A percentile compares a stretch with the other conserved stretches of the same genome.
Evolutionary conservation across 2,888 invertebrate genomes (phyloP).

Genomic region (Campoplex nolae): DNA sequence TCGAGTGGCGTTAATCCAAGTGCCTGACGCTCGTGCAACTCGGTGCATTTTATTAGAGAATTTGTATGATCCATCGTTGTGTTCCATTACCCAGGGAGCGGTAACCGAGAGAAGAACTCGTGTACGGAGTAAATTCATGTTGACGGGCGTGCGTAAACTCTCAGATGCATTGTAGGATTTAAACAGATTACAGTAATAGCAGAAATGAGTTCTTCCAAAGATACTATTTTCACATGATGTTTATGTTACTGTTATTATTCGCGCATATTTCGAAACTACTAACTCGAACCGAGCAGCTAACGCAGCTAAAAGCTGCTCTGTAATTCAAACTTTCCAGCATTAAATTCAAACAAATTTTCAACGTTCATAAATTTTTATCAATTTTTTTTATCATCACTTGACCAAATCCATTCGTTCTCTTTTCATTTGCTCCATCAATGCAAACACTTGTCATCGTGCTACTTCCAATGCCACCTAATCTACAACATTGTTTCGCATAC

Average conservation of each 20-base stretch:
- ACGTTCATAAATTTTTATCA: background rate
- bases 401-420: background rate
- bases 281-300: background rate
- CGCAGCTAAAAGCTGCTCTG: background rate
- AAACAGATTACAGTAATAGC: slow-evolving; percentile 57
- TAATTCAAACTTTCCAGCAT: background rate
- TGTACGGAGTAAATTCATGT: slow-evolving; percentile 49
- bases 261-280: background rate
- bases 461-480: background rate
- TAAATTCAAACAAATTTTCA: background rate
- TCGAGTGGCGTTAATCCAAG: slow-evolving; percentile 60
- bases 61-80: slow-evolving; percentile 77
- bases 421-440: background rate
- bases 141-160: slow-evolving; percentile 56
- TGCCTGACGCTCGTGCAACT: slow-evolving; percentile 70
- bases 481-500: slow-evolving; percentile 9
- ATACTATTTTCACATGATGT: slow-evolving; percentile 4
- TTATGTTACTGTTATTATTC: slow-evolving; percentile 40
- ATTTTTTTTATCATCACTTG: background rate
- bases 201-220: background rate
- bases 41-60: slow-evolving; percentile 84
- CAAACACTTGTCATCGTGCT: background rate
- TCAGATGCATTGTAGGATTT: slow-evolving; percentile 55
- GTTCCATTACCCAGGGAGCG: slow-evolving; percentile 38
- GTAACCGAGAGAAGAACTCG: background rate